phyloP scores from a whole-genome alignment of 2,888 invertebrate species.

The Geotrupes spiniger region DNA sequence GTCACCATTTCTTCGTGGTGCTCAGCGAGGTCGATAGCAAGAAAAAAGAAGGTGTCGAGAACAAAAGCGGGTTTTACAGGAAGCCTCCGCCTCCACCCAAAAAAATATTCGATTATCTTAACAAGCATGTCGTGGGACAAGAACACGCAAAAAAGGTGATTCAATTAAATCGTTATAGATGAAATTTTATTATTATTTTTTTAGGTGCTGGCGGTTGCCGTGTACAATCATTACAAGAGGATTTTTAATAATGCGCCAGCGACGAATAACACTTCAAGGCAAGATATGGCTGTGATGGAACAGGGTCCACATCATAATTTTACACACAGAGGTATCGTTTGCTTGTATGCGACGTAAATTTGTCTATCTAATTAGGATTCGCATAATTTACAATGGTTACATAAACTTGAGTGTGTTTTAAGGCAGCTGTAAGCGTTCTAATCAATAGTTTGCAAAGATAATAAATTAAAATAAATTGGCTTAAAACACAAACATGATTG shows the following conservation, averaged over 20 bases:
- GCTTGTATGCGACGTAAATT: background rate
- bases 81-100: slow-evolving; percentile 95
- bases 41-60: slow-evolving; percentile 78
- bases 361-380: background rate
- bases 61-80: slow-evolving; percentile 67
- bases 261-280: slow-evolving; percentile 44
- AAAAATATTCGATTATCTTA: slow-evolving; percentile 95
- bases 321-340: slow-evolving; percentile 65
- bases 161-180: too few species aligned
- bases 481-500: too few species aligned
- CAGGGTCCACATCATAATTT: slow-evolving; percentile 67
- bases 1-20: slow-evolving; percentile 96
- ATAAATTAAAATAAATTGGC: too few species aligned
- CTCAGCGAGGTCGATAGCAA: slow-evolving; percentile 91
- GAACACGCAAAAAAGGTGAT: slow-evolving; percentile 87
- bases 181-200: slow-evolving; percentile 28
- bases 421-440: too few species aligned
- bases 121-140: slow-evolving; percentile 96
- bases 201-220: slow-evolving; percentile 88
- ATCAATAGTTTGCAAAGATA: too few species aligned
- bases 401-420: too few species aligned
- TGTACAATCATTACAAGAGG: slow-evolving; percentile 98
- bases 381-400: background rate
- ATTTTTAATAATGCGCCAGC: slow-evolving; percentile 88
- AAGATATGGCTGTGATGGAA: slow-evolving; percentile 57